Percentiles rank a stretch among this genome's conserved stretches.
Evolutionary conservation across 2,113 vertebrate genomes (phyloP).

Genomic region (Myotis davidii): DNA sequence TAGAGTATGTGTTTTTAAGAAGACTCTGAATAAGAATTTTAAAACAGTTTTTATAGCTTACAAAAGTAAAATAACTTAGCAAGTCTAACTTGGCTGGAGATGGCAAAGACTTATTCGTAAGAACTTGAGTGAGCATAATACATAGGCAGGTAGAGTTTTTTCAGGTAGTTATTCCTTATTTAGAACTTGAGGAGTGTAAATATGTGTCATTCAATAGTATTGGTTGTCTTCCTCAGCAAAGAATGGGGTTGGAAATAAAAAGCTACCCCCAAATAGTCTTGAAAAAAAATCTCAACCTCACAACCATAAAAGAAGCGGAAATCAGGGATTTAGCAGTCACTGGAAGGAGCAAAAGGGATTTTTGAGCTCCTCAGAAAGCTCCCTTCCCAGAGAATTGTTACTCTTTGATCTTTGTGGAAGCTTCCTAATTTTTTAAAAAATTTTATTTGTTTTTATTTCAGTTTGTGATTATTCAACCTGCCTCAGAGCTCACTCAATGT

Average conservation of each 20-base stretch:
- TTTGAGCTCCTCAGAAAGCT: background rate
- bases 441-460: background rate
- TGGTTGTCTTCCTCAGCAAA: background rate
- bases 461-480: background rate
- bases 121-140: background rate
- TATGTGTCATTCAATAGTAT: background rate
- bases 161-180: background rate
- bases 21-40: background rate
- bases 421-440: background rate
- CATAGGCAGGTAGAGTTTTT: background rate
- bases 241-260: background rate
- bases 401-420: background rate
- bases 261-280: background rate
- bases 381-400: background rate
- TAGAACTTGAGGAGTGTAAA: background rate
- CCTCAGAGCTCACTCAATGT: background rate
- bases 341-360: background rate
- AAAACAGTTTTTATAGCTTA: background rate
- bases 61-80: background rate
- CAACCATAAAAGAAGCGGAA: background rate
- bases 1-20: background rate
- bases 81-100: background rate
- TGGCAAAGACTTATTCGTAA: background rate
- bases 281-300: background rate
- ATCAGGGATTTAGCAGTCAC: background rate